These are phyloP conservation scores for Nemoura dubitans DNA, from an alignment of 2,888 invertebrate species.

Conservation along the genomic window DNA sequence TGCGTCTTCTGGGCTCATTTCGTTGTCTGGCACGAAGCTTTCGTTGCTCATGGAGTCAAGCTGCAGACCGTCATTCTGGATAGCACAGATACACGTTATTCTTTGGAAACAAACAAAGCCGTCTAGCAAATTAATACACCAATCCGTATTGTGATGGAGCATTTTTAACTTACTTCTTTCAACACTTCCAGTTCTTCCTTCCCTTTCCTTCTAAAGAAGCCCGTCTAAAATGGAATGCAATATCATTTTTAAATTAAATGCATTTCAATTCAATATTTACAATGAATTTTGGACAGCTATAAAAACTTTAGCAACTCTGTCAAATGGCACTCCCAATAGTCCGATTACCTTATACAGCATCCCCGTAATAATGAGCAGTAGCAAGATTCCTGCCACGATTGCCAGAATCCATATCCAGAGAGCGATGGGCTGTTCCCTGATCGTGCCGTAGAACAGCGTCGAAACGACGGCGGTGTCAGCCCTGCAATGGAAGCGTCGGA, in stretches of 20 bases:
- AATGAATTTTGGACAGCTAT: not conserved
- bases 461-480: slow-evolving; percentile 23
- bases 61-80: not conserved
- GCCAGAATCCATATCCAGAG: slow-evolving; percentile 46
- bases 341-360: slow-evolving; percentile 47
- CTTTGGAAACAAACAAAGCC: no score
- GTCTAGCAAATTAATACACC: no score
- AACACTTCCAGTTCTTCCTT: slow-evolving; percentile 43
- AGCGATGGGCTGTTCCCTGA: slow-evolving; percentile 29
- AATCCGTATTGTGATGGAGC: not conserved
- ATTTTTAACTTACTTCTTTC: not conserved
- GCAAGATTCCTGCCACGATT: slow-evolving; percentile 42
- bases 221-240: slow-evolving; percentile 38
- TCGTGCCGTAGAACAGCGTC: slow-evolving; percentile 43
- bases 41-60: not conserved
- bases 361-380: slow-evolving; percentile 42
- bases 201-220: slow-evolving; percentile 43
- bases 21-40: no score
- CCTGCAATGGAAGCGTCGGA: slow-evolving; percentile 1
- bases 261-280: no score
- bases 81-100: no score
- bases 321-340: no score
- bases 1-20: no score
- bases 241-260: not conserved
- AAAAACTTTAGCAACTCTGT: not conserved